phyloP scores from a whole-genome alignment of 2,113 vertebrate genomes.

The Alouatta palliata region DNA sequence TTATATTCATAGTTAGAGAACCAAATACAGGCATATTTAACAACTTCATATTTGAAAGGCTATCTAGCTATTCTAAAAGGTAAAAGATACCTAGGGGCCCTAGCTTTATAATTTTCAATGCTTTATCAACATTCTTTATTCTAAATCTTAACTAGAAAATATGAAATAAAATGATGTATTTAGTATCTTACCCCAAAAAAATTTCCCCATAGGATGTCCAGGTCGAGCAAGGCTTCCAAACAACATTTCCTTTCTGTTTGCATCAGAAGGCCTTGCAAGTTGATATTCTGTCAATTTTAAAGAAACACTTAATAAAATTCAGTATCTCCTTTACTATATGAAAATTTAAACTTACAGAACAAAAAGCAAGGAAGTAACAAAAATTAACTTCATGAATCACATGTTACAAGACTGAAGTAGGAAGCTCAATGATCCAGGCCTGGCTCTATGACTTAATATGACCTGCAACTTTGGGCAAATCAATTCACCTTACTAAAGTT shows the following conservation, averaged over 20 bases:
- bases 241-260: conserved; percentile 95
- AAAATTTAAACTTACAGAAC: conserved; percentile 48
- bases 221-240: conserved; percentile 95
- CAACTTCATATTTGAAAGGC: background rate
- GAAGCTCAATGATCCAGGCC: background rate
- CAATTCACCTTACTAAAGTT: background rate
- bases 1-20: conserved; percentile 35
- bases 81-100: background rate
- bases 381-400: conserved; percentile 45
- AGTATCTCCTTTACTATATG: conserved; percentile 13
- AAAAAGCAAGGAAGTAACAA: conserved; percentile 39
- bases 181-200: conserved; percentile 93
- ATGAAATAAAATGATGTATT: conserved; percentile 35
- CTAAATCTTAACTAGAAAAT: conserved; percentile 40
- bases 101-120: background rate
- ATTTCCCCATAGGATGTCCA: conserved; percentile 97
- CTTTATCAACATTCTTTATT: conserved; percentile 22
- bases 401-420: background rate
- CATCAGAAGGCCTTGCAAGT: conserved; percentile 93
- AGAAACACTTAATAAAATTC: conserved; percentile 57
- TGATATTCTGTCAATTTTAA: conserved; percentile 91
- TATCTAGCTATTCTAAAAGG: background rate
- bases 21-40: background rate
- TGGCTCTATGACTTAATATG: background rate
- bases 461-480: background rate